Evolutionary conservation across 1,140 invertebrate genomes (phyloP), one percentile per base, ranked within the genome.

Genomic region (Lycorma delicatula): DNA sequence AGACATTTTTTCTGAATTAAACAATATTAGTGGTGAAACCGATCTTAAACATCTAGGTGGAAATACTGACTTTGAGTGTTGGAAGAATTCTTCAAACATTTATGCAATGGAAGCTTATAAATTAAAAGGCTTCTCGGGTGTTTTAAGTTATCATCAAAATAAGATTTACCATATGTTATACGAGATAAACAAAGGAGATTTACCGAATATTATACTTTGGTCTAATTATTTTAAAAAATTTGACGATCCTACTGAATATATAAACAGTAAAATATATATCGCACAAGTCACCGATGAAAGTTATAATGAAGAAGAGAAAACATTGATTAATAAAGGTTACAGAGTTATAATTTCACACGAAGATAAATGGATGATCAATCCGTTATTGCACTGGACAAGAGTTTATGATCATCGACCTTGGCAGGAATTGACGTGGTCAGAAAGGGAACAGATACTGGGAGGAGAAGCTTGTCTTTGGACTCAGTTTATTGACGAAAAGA

Each of bases 1-100:
- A 66, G 80, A 83, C 60, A 81, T 87, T 48, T 86, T 84, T 61
- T 65, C 65, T 0, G 84, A 86, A 47, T 84, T 86, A 80, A 70
- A 80, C 7, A 70, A 81, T 4, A 67, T 76, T 38, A 87, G 88
- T 63, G 86, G 89, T 64, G 72, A 91, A 0, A 91, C 86, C 0
- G 86, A 89, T 64, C 72, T 92, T 0, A 91, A 91, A 68, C 90
- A 93, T 65, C 89, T 91, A 86, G 90, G 90, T 18, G 89, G 89
- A 0, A 89, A 91, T 66, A 89, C 79, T 3, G 71, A 76, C 56
- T 68, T 78, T 23, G 71, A 73, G 22, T 93, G 89, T 66, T 93
- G 89, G 89, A 88, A 86, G 63, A 78, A 79, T n/a, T n/a, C n/a
- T n/a, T n/a, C n/a, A n/a, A n/a, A n/a, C n/a, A n/a, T n/a, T n/a